Evolutionary conservation across 1,140 invertebrate genomes (phyloP).

Genomic region (Drosophila bocki): DNA sequence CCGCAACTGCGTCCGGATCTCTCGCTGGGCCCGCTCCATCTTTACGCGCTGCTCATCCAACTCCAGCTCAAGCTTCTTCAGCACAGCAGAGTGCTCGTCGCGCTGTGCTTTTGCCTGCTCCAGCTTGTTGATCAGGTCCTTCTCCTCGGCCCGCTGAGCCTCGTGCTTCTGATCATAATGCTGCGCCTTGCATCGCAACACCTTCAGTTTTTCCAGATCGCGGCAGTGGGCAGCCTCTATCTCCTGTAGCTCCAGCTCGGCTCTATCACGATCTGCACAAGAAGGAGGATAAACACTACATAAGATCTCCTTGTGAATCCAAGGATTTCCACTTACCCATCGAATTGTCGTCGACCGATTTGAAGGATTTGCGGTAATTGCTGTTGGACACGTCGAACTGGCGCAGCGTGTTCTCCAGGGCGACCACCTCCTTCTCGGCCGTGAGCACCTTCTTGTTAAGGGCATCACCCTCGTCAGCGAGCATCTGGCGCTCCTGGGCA

Average conservation of each 20-base stretch:
- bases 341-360: constrained; percentile 42
- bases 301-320: not conserved
- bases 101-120: constrained; percentile 37
- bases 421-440: constrained; percentile 89
- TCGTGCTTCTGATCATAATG: constrained; percentile 54
- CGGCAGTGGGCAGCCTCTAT: constrained; percentile 54
- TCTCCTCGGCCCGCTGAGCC: constrained; percentile 40
- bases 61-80: constrained; percentile 68
- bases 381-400: constrained; percentile 88
- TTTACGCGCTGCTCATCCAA: constrained; percentile 74
- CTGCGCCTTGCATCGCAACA: constrained; percentile 65
- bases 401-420: constrained; percentile 90
- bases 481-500: constrained; percentile 88
- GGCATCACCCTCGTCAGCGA: constrained; percentile 88
- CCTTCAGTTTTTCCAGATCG: constrained; percentile 60
- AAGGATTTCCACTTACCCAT: constrained; percentile 36
- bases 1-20: constrained; percentile 67
- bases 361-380: constrained; percentile 87
- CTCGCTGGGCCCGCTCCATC: constrained; percentile 74
- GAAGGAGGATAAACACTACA: not conserved
- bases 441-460: constrained; percentile 88
- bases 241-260: constrained; percentile 54
- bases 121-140: constrained; percentile 38
- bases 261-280: constrained; percentile 45
- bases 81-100: constrained; percentile 58